These are phyloP conservation scores for Piezodorus guildinii DNA, from an alignment of 1,140 invertebrate species.

Conservation along the genomic window DNA sequence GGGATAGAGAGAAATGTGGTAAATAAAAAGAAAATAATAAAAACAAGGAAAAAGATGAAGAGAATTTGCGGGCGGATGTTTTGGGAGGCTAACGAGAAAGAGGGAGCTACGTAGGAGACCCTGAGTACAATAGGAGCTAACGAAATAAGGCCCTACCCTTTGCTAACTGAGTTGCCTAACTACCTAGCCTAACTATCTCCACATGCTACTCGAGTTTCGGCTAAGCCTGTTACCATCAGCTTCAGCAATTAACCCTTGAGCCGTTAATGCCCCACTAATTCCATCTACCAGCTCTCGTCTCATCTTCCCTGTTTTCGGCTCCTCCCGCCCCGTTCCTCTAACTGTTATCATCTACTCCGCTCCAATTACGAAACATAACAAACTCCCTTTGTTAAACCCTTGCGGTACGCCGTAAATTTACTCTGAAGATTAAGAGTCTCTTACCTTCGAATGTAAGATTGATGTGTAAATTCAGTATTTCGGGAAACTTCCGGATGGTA, in stretches of 20 bases:
- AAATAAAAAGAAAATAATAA: not conserved
- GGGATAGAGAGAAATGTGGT: too few species aligned
- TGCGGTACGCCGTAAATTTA: too few species aligned
- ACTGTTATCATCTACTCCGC: not conserved
- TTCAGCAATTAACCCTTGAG: slow-evolving; percentile 3
- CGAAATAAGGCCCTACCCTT: not conserved
- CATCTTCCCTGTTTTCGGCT: slow-evolving; percentile 2
- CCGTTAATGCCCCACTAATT: slow-evolving; percentile 5
- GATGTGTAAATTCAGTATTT: too few species aligned
- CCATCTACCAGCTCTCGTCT: not conserved
- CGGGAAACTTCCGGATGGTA: too few species aligned
- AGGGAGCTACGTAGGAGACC: too few species aligned
- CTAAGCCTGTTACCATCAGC: not conserved
- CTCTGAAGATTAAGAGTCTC: too few species aligned
- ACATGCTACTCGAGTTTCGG: slow-evolving; percentile 7
- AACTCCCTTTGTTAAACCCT: too few species aligned
- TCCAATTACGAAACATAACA: too few species aligned
- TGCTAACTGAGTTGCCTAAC: not conserved
- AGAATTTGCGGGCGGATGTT: not conserved
- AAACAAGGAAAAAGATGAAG: not conserved
- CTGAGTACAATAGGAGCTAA: not conserved
- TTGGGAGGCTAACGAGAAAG: too few species aligned
- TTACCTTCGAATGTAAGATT: too few species aligned
- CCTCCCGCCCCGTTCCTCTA: not conserved
- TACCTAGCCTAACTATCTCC: slow-evolving; percentile 3